Conservation (phyloP, 2,113 vertebrate species). For the Apteryx mantelli region DNA sequence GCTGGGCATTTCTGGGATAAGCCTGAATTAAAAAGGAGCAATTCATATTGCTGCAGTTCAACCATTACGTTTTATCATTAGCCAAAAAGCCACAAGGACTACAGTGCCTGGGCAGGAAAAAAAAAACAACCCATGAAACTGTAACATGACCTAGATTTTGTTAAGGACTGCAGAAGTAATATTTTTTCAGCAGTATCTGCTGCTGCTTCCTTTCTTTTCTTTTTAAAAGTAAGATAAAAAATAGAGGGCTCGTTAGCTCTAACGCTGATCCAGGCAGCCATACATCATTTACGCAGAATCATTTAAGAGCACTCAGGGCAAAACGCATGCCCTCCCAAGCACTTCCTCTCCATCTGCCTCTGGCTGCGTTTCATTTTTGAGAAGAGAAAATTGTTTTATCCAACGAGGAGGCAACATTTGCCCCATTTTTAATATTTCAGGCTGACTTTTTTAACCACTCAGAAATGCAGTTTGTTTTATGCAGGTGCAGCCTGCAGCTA, state of each 20-base stretch:
- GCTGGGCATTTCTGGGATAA: neutral
- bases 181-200: slow-evolving; percentile 31
- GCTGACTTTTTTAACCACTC: slow-evolving; percentile 73
- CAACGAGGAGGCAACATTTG: slow-evolving; percentile 63
- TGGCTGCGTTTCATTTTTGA: slow-evolving; percentile 54
- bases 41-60: neutral
- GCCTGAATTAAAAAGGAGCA: neutral
- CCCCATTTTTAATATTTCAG: slow-evolving; percentile 66
- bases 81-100: slow-evolving; percentile 9
- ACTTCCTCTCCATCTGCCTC: slow-evolving; percentile 10
- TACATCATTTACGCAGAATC: neutral
- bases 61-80: neutral
- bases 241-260: neutral
- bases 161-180: neutral
- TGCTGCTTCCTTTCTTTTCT: neutral
- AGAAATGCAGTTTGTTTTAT: slow-evolving; percentile 80
- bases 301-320: neutral
- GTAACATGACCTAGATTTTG: slow-evolving; percentile 51
- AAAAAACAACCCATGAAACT: slow-evolving; percentile 1
- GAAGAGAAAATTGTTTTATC: slow-evolving; percentile 65
- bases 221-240: neutral
- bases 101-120: neutral
- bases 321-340: neutral
- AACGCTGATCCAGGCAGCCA: neutral
- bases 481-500: slow-evolving; percentile 78